Evolutionary conservation across 2,888 invertebrate genomes (phyloP), one percentile per base, ranked within the genome.

Genomic region (Meteorus colon): DNA sequence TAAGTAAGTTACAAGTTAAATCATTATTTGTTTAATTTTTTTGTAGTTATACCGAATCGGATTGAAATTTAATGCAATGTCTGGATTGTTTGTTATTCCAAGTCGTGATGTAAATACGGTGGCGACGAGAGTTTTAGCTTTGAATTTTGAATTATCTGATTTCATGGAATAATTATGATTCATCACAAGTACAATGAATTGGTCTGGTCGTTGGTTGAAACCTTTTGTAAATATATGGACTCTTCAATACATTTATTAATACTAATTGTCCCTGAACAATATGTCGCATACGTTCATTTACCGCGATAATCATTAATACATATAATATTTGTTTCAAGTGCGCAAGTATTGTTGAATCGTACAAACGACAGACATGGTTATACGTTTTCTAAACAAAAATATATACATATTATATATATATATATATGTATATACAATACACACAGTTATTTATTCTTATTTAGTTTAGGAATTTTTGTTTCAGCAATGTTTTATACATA

Each of bases 311-410:
- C 19, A 55, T 55, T 55, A 55, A 55, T 55, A 55, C 55, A 55
- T 10, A 55, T 55, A 19, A 19, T n/a, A 6, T 63, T 63, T 63
- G 14, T 24, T 8, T 31, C 27, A 27, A 62, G 24, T 62, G 60
- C 14, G 31, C 14, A 10, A n/a, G 34, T n/a, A 55, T 55, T 31
- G 31, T 29, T 63, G n/a, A 63, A 10, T 34, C 34, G 63, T 63
- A 31, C 31, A 63, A 63, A 63, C 12, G 63, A 63, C 55, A 19
- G 55, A 55, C n/a, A n/a, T 19, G n/a, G 19, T 19, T 19, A 55
- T 19, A 24, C 5, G n/a, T 19, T 5, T 29, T 29, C n/a, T 31
- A 34, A 16, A 63, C 60, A 27, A 24, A 62, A 62, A 62, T 31
- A 27, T 19, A 19, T 62, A 62, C n/a, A 55, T n/a, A n/a, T n/a